Base-by-base conservation (phyloP, 1,140 invertebrate genomes). In the Temnothorax nylanderi region DNA sequence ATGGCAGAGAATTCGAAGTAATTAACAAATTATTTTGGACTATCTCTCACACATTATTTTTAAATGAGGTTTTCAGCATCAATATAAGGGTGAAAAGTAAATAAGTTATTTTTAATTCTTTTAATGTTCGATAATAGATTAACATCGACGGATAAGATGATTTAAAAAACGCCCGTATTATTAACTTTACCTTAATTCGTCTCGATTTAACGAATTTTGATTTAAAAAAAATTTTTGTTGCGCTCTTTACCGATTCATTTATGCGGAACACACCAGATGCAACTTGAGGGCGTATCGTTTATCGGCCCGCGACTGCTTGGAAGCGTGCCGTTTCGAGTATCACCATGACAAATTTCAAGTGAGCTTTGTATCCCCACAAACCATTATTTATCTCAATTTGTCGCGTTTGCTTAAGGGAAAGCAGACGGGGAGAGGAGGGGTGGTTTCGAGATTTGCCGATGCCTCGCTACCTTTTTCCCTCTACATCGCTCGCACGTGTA, bases 351-450 rank as follows among this genome's bases (percentile, higher is more conserved):
- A 88, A 92, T 93, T 87, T 92, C 87, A 67, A 92, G 90, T 72
- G 90, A 65, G 41, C 60, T 90, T 92, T 90, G 88, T 88, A 37
- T 81, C 62, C 60, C 76, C 67, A 34, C 71, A 89, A 91, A 91
- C 81, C 56, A 92, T 92, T 91, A 92, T 92, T 93, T 92, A 92
- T 92, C 91, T 92, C 89, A 87, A 92, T 93, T 92, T 92, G 89
- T 92, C 91, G 88, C 91, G 88, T 90, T 54, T 47, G 69, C 11
- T 76, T 60, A 47, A 37, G 26, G 37, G 78, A 76, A 67, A 21
- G 16, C 10, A 49, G 3, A 47, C 18, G 54, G 37, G 11, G 65
- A 8, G n/a, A 26, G 4, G 0, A 32, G 16, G 6, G 6, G 56
- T 18, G 26, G 47, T 10, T 37, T 58, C 65, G 37, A 64, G 54